These are phyloP conservation scores for Pseudomyrmex cubaensis DNA, from an alignment of 1,140 invertebrate genomes.

Conservation along the genomic window DNA sequence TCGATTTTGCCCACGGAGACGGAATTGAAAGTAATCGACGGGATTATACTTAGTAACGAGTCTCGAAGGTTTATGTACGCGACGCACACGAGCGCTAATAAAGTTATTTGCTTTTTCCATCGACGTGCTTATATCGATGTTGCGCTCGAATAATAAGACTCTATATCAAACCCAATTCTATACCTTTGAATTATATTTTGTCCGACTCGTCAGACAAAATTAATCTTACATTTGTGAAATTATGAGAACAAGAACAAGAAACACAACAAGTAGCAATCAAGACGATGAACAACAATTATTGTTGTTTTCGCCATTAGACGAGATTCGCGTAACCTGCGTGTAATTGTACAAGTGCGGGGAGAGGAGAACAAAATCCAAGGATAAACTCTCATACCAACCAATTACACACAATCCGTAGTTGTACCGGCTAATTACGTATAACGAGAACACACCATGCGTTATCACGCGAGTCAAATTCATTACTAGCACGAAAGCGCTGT, in stretches of 20 bases:
- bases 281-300: constrained; percentile 46
- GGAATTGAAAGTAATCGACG: constrained; percentile 62
- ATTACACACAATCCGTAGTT: constrained; percentile 27
- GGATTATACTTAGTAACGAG: constrained; percentile 55
- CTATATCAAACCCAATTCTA: neutral
- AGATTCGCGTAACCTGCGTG: constrained; percentile 21
- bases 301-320: constrained; percentile 49
- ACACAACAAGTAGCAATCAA: constrained; percentile 31
- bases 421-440: constrained; percentile 3
- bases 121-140: constrained; percentile 22
- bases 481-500: constrained; percentile 13
- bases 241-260: constrained; percentile 16
- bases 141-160: constrained; percentile 24
- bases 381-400: neutral
- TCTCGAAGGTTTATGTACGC: constrained; percentile 9
- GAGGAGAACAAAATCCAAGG: neutral
- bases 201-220: too few relatives aligned
- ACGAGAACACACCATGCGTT: neutral
- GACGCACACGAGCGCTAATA: constrained; percentile 60
- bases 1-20: constrained; percentile 48
- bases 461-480: constrained; percentile 28
- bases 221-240: too few relatives aligned
- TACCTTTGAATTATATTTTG: too few relatives aligned
- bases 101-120: constrained; percentile 67
- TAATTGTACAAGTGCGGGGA: constrained; percentile 28